A percentile compares a stretch with the other conserved stretches of the same genome.
Evolutionary conservation across 2,888 invertebrate genomes (phyloP).

Genomic region (Pristionchus entomophagus): DNA sequence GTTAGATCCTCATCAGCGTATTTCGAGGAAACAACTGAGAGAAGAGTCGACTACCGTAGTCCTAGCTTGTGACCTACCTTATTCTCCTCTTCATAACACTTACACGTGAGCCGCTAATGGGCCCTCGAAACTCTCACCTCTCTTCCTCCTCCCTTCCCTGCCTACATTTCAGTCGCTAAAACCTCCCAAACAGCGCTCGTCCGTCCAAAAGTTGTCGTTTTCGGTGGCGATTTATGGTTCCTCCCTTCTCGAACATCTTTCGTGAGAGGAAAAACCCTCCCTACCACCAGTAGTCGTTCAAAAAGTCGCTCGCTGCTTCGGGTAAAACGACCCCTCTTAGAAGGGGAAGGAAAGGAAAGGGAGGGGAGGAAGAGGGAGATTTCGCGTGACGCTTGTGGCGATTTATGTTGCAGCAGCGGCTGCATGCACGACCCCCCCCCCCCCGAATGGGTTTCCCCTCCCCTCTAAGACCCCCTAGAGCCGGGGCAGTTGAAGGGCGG

Average conservation of each 20-base stretch:
- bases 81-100: background rate
- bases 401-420: slow-evolving; percentile 27
- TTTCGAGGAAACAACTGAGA: too few relatives aligned
- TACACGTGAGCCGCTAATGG: background rate
- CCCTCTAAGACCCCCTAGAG: background rate
- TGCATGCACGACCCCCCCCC: background rate
- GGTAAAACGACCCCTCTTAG: background rate
- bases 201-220: slow-evolving; percentile 17
- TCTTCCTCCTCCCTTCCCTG: background rate
- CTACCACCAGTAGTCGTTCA: too few relatives aligned
- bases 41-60: too few relatives aligned
- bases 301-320: background rate
- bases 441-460: slow-evolving; percentile 18
- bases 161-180: background rate
- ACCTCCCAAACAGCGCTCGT: slow-evolving; percentile 7
- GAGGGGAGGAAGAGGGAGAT: background rate
- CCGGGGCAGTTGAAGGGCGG: background rate
- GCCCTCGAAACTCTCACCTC: background rate
- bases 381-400: slow-evolving; percentile 5
- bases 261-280: too few relatives aligned
- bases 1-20: too few relatives aligned
- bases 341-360: background rate
- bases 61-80: background rate
- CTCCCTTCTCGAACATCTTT: too few relatives aligned
- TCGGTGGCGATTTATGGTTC: background rate